Conservation (phyloP, 2,797 vertebrate genomes). For the Tinamus major region DNA sequence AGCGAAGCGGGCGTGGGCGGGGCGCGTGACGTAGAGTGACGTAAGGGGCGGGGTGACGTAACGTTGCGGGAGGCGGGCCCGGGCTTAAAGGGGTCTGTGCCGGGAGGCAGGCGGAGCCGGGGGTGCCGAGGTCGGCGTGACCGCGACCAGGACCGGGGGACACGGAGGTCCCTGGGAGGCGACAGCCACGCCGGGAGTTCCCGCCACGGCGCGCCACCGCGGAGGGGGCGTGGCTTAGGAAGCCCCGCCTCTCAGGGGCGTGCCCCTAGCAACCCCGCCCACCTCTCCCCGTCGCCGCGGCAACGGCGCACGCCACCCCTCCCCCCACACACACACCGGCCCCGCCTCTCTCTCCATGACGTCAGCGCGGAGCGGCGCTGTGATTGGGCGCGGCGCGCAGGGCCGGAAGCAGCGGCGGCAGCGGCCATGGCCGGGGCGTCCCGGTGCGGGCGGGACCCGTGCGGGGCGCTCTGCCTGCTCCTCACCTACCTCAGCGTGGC, state of each 20-base stretch:
- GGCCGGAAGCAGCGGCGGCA: background rate
- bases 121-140: background rate
- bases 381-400: background rate
- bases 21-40: background rate
- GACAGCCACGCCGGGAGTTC: too few relatives aligned
- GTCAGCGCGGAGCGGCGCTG: background rate
- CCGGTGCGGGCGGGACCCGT: conserved; percentile 71
- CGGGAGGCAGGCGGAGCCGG: background rate
- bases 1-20: background rate
- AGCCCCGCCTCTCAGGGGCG: too few relatives aligned
- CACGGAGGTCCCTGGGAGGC: too few relatives aligned
- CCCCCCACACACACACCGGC: too few relatives aligned
- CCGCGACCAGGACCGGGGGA: too few relatives aligned
- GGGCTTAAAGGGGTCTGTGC: too few relatives aligned
- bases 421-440: background rate
- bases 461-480: conserved; percentile 83
- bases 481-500: conserved; percentile 86
- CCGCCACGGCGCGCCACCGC: too few relatives aligned
- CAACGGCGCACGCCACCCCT: background rate
- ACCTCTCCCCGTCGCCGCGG: background rate
- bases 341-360: background rate
- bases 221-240: background rate
- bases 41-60: background rate
- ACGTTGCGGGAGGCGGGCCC: too few relatives aligned
- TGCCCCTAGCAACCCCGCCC: background rate